Evolutionary conservation across 2,113 vertebrate species (phyloP).

Genomic region (Sus scrofa): DNA sequence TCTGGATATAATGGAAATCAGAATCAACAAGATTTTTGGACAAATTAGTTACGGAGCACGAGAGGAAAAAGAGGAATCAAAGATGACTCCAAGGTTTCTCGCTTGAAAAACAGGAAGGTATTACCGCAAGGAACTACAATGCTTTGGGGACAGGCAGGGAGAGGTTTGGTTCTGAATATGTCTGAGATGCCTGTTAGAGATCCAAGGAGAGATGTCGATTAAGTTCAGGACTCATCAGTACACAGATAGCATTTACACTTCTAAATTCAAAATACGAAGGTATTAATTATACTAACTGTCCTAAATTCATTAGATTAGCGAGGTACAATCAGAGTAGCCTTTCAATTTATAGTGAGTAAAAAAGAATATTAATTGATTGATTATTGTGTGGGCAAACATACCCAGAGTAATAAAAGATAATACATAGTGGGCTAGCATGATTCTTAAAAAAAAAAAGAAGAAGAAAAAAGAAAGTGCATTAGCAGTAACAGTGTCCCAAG

Average conservation of each 20-base stretch:
- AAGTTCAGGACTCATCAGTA: slow-evolving; percentile 13
- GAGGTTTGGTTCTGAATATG: background rate
- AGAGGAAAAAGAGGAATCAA: background rate
- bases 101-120: background rate
- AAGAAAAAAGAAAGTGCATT: too few species aligned
- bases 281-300: background rate
- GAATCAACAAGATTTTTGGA: background rate
- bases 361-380: background rate
- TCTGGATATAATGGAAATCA: slow-evolving; percentile 37
- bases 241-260: background rate
- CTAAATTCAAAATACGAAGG: slow-evolving; percentile 25
- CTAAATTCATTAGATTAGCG: background rate
- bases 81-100: background rate
- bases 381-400: background rate
- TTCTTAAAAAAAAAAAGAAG: background rate
- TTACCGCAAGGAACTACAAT: background rate
- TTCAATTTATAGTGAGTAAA: slow-evolving; percentile 26
- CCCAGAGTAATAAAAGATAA: background rate
- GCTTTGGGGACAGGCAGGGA: background rate
- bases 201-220: background rate
- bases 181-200: background rate
- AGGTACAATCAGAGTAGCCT: background rate
- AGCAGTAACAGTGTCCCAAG: background rate
- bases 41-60: background rate
- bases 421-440: background rate